Percentiles rank a stretch among this genome's conserved stretches.
Conservation (phyloP, 2,113 vertebrate species). For the Condylura cristata region DNA sequence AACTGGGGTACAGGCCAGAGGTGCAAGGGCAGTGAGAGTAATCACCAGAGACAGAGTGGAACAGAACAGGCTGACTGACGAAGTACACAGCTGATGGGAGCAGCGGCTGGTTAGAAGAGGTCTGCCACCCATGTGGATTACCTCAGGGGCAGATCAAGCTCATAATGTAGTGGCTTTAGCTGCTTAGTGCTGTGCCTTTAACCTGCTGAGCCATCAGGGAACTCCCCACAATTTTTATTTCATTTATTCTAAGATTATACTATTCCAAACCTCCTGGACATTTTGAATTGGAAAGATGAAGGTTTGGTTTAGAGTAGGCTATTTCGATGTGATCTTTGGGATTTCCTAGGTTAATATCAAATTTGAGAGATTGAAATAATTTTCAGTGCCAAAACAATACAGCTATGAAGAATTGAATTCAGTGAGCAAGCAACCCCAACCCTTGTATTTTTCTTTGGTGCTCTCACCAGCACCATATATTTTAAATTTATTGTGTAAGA, state of each 20-base stretch:
- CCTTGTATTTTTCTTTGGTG: background rate
- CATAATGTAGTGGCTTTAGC: too few species aligned
- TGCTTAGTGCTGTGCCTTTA: too few species aligned
- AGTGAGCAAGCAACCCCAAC: background rate
- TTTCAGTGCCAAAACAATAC: background rate
- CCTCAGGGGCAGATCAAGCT: too few species aligned
- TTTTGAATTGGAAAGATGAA: background rate
- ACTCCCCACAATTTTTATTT: background rate
- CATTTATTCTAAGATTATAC: background rate
- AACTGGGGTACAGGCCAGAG: too few species aligned
- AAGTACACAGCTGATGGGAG: too few species aligned
- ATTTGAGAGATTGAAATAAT: background rate
- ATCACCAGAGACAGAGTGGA: too few species aligned
- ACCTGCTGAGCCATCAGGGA: too few species aligned
- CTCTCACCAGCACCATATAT: background rate
- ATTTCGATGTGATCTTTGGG: background rate
- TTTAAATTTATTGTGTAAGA: background rate
- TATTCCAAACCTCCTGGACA: background rate
- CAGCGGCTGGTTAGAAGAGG: too few species aligned
- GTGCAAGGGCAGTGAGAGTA: too few species aligned
- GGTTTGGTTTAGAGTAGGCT: background rate
- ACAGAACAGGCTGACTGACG: too few species aligned
- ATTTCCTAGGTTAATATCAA: background rate
- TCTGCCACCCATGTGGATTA: too few species aligned
- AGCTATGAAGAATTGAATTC: background rate